These are phyloP conservation scores for Miichthys miiuy DNA, from an alignment of 2,797 vertebrate species.

Conservation along the genomic window DNA sequence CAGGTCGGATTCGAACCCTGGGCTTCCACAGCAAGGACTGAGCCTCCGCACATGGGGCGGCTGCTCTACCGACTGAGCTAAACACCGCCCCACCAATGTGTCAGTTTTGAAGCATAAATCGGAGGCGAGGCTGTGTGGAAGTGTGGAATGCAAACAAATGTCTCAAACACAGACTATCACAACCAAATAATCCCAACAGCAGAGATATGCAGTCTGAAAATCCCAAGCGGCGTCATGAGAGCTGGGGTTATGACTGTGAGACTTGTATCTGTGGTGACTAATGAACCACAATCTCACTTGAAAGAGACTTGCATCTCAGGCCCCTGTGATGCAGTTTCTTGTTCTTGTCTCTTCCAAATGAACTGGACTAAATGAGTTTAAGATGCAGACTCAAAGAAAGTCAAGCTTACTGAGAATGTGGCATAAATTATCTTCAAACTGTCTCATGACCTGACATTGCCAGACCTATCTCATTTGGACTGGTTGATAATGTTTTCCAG, in stretches of 20 bases:
- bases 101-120: neutral
- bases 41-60: no score
- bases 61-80: no score
- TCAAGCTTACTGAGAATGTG: neutral
- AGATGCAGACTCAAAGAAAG: constrained; percentile 16
- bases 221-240: constrained; percentile 2
- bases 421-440: neutral
- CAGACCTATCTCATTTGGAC: neutral
- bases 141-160: neutral
- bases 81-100: no score
- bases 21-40: no score
- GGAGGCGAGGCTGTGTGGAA: neutral
- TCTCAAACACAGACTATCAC: constrained; percentile 8
- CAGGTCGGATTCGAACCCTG: no score
- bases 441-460: neutral
- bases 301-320: constrained; percentile 1
- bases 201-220: neutral
- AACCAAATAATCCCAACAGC: neutral
- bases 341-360: constrained; percentile 12
- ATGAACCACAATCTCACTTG: constrained; percentile 15
- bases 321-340: constrained; percentile 3
- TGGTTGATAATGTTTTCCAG: neutral
- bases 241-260: neutral
- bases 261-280: constrained; percentile 6
- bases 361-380: constrained; percentile 28